Evolutionary conservation across 2,888 invertebrate species (phyloP), one percentile per base, ranked within the genome.

Genomic region (Pandemis corylana): DNA sequence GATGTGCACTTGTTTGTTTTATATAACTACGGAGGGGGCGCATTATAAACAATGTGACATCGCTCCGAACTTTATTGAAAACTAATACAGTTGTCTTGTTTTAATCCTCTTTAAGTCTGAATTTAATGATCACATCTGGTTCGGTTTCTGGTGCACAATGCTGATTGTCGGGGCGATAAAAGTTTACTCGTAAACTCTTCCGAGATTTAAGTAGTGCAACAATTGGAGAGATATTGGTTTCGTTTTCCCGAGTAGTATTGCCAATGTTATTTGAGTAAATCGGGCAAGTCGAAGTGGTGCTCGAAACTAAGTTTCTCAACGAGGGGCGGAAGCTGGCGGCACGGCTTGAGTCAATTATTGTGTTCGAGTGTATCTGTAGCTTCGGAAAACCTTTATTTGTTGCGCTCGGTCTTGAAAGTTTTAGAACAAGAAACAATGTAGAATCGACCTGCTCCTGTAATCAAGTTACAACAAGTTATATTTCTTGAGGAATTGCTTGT

Each of bases 1-100:
- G 94, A 93, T 93, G 94, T 85, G 90, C 94, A 93, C 89, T 94
- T 94, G 92, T 93, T 93, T 93, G 84, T 85, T 87, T 89, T 87
- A 86, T 85, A 84, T 80, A 80, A 84, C 79, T 80, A 81, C 80
- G 81, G 82, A 83, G 84, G 82, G 83, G 82, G 74, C 75, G 81
- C 82, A 80, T 77, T 83, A 81, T 87, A 89, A 91, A 91, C 87
- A 90, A 83, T 82, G 83, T 79, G 80, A 86, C 83, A 80, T 76
- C 75, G 75, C 67, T 71, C 74, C 46, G 51, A 63, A 67, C 36
- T 71, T 75, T 76, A 78, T 78, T 75, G 77, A 72, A 76, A 76
- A 77, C 63, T 74, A 68, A 78, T 77, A 71, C 72, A 76, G 70
- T 59, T 59, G 59, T 68, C 59, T 72, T 68, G 61, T 63, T 67